Evolutionary conservation across 2,113 vertebrate genomes (phyloP).

Genomic region (Hyperopisus bebe): DNA sequence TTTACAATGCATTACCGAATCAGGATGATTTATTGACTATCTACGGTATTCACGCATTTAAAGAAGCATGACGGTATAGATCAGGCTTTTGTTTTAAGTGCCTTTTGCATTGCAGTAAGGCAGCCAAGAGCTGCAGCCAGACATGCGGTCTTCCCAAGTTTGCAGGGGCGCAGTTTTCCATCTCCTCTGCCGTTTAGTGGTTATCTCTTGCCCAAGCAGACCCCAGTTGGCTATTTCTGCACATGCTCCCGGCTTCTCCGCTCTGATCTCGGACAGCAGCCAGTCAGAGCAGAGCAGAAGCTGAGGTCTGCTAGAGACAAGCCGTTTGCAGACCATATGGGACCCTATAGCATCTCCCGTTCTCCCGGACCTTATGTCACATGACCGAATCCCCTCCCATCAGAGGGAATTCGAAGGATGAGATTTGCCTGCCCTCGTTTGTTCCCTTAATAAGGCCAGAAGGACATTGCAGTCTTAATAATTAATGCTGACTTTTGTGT

Average conservation of each 20-base stretch:
- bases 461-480: constrained; percentile 2
- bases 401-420: not conserved
- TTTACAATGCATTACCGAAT: not conserved
- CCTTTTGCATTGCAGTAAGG: not conserved
- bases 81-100: not conserved
- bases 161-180: not conserved
- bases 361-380: constrained; percentile 3
- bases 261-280: constrained; percentile 38
- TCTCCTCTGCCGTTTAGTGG: not conserved
- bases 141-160: not conserved
- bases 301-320: constrained; percentile 36
- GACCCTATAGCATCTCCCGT: constrained; percentile 25
- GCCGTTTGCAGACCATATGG: constrained; percentile 48
- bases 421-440: not conserved
- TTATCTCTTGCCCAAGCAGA: not conserved
- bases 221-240: constrained; percentile 26
- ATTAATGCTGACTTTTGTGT: not conserved
- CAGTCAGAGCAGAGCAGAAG: constrained; percentile 41
- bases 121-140: not conserved
- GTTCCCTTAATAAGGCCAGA: not conserved
- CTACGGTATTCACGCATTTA: not conserved
- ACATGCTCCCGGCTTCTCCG: constrained; percentile 9
- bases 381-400: not conserved
- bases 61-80: not conserved
- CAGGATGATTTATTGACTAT: constrained; percentile 1